A percentile compares a stretch with the other conserved stretches of the same genome.
Evolutionary conservation across 2,113 vertebrate species (phyloP).

Genomic region (Tringa solitaria): DNA sequence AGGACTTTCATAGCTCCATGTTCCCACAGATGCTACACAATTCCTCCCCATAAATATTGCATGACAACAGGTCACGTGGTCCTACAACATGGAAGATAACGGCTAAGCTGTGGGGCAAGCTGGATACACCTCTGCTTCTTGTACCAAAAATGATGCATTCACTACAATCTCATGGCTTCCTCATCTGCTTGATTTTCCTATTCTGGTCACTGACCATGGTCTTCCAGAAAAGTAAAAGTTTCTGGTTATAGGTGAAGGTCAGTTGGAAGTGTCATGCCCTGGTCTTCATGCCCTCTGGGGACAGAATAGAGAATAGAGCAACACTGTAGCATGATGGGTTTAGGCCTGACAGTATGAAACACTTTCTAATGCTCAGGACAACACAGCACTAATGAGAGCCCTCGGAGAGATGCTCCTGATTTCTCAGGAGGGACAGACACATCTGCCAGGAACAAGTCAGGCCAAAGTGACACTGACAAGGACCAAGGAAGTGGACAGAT

Average conservation of each 20-base stretch:
- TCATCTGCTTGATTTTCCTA: not conserved
- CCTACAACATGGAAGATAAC: not conserved
- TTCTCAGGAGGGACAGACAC: not conserved
- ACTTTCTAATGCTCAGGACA: not conserved
- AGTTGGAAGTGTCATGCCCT: not conserved
- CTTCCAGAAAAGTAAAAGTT: not conserved
- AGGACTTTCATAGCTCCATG: not conserved
- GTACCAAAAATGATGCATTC: not conserved
- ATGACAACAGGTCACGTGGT: not conserved
- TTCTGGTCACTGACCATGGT: not conserved
- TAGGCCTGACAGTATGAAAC: not conserved
- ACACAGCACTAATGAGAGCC: not conserved
- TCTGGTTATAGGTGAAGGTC: not conserved
- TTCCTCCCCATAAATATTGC: not conserved
- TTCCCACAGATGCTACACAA: not conserved
- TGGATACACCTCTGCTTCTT: not conserved
- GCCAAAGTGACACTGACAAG: not conserved
- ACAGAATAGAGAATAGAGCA: not conserved
- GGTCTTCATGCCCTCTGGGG: not conserved
- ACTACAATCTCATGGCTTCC: not conserved
- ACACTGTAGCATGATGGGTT: not conserved
- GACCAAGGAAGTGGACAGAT: not conserved
- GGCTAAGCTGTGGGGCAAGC: not conserved
- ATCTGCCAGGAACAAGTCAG: not conserved
- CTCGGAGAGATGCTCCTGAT: not conserved